Evolutionary conservation across 1,140 invertebrate species (phyloP), one percentile per base, ranked within the genome.

Genomic region (Pseudobourletiella spinata): DNA sequence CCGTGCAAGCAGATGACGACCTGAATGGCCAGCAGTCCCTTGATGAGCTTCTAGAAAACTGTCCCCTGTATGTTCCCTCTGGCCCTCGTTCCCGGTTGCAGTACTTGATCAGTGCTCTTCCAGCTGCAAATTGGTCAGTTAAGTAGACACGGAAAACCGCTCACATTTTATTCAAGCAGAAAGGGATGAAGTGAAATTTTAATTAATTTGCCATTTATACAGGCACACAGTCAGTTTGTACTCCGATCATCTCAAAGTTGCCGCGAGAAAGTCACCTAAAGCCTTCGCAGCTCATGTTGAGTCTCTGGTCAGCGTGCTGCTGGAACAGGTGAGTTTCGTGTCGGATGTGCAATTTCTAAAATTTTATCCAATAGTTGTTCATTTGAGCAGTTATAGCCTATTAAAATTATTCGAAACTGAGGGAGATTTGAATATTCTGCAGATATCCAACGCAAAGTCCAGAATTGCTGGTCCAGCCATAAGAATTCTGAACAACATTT

Each of bases 391-490:
- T n/a, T n/a, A n/a, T n/a, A n/a, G n/a, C n/a, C n/a, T n/a, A n/a
- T n/a, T n/a, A n/a, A n/a, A n/a, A n/a, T n/a, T n/a, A n/a, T n/a
- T n/a, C n/a, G n/a, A n/a, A n/a, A n/a, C n/a, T n/a, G n/a, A n/a
- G n/a, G n/a, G n/a, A 48, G 6, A 18, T 48, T 15, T 15, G 6
- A 48, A 48, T 48, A 18, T 18, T 48, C 11, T n/a, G 28, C 24
- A 59, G 57, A 50, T 59, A 25, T 16, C 57, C 4, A 15, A 28
- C 6, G 25, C 44, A 0, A 57, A 46, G 24, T 30, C 57, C 2
- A 59, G 18, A n/a, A 30, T 59, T 14, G 25, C 43, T 1, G 57
- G 57, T 11, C 57, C 57, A 20, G 44, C 57, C 6, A 50, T 59
- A 24, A 46, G 46, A 18, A 59, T 59, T 48, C 44, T 59, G 25